Percentiles rank a stretch among this genome's conserved stretches.
These are phyloP conservation scores for Mormyrus iriodes DNA, from an alignment of 2,113 vertebrate species.

Conservation along the genomic window DNA sequence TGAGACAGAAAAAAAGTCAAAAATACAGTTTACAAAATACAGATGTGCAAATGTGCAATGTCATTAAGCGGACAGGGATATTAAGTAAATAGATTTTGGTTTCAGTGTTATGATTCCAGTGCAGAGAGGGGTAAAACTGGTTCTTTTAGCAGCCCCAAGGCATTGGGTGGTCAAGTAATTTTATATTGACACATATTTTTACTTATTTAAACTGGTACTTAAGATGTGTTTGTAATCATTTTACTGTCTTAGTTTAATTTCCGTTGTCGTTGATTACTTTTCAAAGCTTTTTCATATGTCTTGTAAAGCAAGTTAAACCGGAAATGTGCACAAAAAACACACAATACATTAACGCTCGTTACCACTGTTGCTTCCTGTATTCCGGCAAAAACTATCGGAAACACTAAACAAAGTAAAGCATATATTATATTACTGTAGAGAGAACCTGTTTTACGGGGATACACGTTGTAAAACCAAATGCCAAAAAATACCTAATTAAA, in stretches of 20 bases:
- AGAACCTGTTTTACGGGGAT: not conserved
- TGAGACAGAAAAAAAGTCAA: not conserved
- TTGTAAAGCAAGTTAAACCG: not conserved
- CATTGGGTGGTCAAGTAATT: not conserved
- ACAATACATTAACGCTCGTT: not conserved
- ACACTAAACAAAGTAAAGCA: not conserved
- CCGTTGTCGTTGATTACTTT: not conserved
- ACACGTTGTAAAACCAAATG: not conserved
- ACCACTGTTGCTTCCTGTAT: not conserved
- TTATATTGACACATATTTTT: not conserved
- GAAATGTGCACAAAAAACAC: not conserved
- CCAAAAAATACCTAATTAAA: not conserved
- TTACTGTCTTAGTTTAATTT: not conserved
- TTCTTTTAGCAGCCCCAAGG: not conserved
- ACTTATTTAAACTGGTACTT: not conserved
- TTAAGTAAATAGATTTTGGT: not conserved
- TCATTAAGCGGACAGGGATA: not conserved
- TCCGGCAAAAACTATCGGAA: not conserved
- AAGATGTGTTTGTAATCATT: not conserved
- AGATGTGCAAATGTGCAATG: not conserved
- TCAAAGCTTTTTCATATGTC: not conserved
- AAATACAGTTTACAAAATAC: not conserved
- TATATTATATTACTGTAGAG: not conserved
- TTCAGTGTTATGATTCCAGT: not conserved
- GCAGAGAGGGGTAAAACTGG: not conserved